Base-by-base conservation (phyloP, 2,113 vertebrate species). In the Gadus chalcogrammus region DNA sequence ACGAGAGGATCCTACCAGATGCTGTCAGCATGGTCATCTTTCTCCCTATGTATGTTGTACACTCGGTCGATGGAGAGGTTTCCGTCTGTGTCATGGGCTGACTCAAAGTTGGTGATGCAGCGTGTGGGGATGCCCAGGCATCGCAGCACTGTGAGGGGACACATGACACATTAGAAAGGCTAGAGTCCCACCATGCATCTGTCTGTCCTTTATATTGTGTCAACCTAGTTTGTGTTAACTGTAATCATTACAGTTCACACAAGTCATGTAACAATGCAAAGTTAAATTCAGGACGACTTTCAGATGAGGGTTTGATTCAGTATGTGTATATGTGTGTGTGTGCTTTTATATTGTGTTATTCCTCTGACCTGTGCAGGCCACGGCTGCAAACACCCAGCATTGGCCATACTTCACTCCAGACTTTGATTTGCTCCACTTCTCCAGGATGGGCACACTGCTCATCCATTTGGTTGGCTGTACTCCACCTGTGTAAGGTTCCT, bases 41-140 rank as follows among this genome's bases (percentile, higher is more conserved):
- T 20, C 58, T 91, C 83, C 72, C 94, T 88, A 0, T 78, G 83
- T 67, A 81, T 77, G 70, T 90, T 84, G 5, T 93, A 90, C 68
- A 90, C 78, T 24, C 92, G 84, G 15, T 97, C 89, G 31, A 96
- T 69, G 0, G 82, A 80, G 64, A 96, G 90, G 75, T 84, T 89
- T 68, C 90, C 88, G 0, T 92, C 79, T 0, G 92, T 93, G 72
- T 94, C 93, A 66, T 97, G 95, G 68, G 96, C 96, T 61, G 94
- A 97, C 0, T 74, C 52, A 38, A 93, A 98, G 61, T 94, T 94
- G 38, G 95, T 98, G 64, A 98, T 89, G 16, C 89, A 90, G 0
- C 96, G 94, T 15, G 94, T 93, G 4, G 95, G 96, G 80, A 98
- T 94, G 22, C 96, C 97, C 79, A 97, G 83, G 74, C 93, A 93